phyloP scores from a whole-genome alignment of 2,113 vertebrate species.

The Pseudonaja textilis region DNA sequence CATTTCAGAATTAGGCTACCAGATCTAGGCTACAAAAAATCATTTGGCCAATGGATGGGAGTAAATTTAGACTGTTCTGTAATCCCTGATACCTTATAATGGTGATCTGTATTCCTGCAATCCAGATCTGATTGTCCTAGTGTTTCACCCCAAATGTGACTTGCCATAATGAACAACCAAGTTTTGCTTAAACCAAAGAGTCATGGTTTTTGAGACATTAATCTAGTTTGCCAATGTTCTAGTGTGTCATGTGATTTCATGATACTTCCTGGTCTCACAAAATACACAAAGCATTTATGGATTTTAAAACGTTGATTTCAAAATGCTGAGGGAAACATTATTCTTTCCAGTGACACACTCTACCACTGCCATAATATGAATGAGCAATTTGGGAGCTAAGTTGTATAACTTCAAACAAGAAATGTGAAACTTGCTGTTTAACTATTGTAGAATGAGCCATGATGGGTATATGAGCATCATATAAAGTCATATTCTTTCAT shows the following conservation, averaged over 20 bases:
- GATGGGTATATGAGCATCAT: neutral
- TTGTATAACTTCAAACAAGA: neutral
- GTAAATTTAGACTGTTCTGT: neutral
- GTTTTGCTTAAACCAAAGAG: neutral
- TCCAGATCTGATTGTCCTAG: neutral
- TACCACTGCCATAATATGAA: neutral
- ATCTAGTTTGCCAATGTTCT: neutral
- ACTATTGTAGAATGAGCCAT: neutral
- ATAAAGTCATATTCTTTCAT: neutral
- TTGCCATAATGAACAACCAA: neutral
- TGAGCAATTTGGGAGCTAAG: neutral
- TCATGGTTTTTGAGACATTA: neutral
- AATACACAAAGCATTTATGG: neutral
- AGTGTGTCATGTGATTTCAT: neutral
- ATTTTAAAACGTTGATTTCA: neutral
- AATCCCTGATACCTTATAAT: neutral
- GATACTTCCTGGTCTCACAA: neutral
- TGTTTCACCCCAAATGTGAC: neutral
- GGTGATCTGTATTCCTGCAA: neutral
- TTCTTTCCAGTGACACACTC: neutral
- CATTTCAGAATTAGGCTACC: neutral
- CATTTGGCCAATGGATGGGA: neutral
- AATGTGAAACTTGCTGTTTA: neutral
- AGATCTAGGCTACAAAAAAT: neutral
- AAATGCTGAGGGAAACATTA: neutral